Percentiles rank a stretch among this genome's conserved stretches.
Conservation (phyloP, 2,113 vertebrate genomes). For the Thermophis baileyi region DNA sequence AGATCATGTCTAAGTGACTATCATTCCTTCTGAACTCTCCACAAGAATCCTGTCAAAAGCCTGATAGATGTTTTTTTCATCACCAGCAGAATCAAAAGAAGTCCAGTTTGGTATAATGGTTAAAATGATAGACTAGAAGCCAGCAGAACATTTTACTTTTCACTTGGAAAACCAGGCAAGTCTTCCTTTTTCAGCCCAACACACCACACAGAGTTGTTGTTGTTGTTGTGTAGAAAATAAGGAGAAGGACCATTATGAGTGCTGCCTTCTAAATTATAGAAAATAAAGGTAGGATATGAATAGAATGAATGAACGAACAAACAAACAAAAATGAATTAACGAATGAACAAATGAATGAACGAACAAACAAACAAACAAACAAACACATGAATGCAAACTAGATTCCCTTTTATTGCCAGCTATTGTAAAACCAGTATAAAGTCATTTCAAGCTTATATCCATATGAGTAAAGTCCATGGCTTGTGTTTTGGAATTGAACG, state of each 20-base stretch:
- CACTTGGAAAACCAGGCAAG: neutral
- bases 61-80: slow-evolving; percentile 67
- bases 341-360: too few relatives aligned
- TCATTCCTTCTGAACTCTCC: slow-evolving; percentile 63
- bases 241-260: neutral
- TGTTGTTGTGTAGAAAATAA: neutral
- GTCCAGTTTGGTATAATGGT: neutral
- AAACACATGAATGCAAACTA: neutral
- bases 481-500: too few relatives aligned
- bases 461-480: too few relatives aligned
- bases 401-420: neutral
- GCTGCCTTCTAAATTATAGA: neutral
- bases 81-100: slow-evolving; percentile 49
- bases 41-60: slow-evolving; percentile 52
- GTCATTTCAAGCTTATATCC: too few relatives aligned
- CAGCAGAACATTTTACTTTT: neutral
- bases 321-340: neutral
- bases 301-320: neutral
- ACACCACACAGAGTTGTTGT: neutral
- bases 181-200: neutral
- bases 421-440: too few relatives aligned
- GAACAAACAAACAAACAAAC: too few relatives aligned
- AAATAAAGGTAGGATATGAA: neutral
- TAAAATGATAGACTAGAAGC: neutral
- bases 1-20: slow-evolving; percentile 74